Evolutionary conservation across 2,113 vertebrate genomes (phyloP).

Genomic region (Perccottus glenii): DNA sequence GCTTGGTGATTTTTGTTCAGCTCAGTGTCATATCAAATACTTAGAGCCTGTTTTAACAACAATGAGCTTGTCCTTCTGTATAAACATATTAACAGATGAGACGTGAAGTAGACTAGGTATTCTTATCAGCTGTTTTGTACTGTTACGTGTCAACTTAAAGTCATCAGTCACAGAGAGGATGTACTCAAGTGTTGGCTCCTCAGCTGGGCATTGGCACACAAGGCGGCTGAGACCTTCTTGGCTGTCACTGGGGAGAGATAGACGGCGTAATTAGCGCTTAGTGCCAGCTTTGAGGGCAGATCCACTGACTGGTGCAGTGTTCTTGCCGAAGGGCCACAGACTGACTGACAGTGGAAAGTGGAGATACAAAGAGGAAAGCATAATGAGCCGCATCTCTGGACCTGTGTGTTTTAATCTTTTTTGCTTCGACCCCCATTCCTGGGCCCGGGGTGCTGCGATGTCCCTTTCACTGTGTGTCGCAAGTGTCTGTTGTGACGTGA

Average conservation of each 20-base stretch:
- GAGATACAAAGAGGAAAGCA: constrained; percentile 30
- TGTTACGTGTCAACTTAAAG: constrained; percentile 45
- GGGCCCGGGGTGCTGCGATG: constrained; percentile 44
- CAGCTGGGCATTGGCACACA: constrained; percentile 54
- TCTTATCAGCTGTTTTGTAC: constrained; percentile 41
- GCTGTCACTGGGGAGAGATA: constrained; percentile 54
- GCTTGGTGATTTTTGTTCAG: too few species aligned
- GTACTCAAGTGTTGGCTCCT: constrained; percentile 50
- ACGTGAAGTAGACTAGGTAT: constrained; percentile 20
- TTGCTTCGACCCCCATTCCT: constrained; percentile 15
- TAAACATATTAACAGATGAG: constrained; percentile 16
- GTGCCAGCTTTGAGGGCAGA: constrained; percentile 58
- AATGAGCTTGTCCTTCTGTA: constrained; percentile 6
- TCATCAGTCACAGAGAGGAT: constrained; percentile 31
- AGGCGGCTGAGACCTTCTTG: constrained; percentile 41
- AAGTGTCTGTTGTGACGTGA: constrained; percentile 62
- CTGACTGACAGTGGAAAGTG: constrained; percentile 50
- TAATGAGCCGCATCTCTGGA: constrained; percentile 58
- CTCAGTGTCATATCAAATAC: too few species aligned
- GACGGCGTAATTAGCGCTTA: constrained; percentile 68
- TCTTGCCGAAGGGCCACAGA: constrained; percentile 49
- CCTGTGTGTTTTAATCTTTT: constrained; percentile 26
- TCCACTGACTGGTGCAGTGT: constrained; percentile 56
- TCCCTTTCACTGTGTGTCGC: constrained; percentile 48
- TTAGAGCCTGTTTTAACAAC: neutral